Conservation (phyloP, 2,797 vertebrate genomes). For the Falco berigora region DNA sequence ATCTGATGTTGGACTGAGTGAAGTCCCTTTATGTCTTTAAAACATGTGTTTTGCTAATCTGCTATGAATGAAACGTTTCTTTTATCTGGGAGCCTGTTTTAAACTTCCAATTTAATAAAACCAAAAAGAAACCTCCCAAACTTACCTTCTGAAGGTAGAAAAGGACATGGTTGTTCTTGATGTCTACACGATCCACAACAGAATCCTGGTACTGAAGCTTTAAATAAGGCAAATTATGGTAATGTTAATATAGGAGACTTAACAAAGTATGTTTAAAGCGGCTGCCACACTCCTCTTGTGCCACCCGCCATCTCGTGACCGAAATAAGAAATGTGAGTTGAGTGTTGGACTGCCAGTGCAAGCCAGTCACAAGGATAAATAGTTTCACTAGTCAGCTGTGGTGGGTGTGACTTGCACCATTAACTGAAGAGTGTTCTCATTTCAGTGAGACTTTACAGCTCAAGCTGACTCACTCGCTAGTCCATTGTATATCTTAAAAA, state of each 20-base stretch:
- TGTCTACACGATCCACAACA: slow-evolving; percentile 32
- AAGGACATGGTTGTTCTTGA: slow-evolving; percentile 52
- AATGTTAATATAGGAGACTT: background rate
- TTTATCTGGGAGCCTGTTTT: background rate
- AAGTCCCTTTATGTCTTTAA: background rate
- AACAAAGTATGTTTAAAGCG: accelerated
- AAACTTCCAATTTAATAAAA: background rate
- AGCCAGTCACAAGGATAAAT: accelerated
- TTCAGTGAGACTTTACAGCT: background rate
- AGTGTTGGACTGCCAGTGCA: background rate
- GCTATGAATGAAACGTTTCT: background rate
- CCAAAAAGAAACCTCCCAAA: background rate
- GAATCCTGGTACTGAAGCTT: slow-evolving; percentile 35
- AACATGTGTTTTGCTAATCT: background rate
- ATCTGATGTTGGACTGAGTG: background rate
- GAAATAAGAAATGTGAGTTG: background rate
- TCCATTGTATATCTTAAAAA: background rate
- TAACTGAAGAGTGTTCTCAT: background rate
- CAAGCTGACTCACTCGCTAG: background rate
- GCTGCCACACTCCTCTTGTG: background rate
- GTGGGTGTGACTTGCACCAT: too few species aligned
- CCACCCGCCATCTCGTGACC: background rate
- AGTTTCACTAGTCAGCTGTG: background rate
- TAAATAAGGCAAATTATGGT: background rate
- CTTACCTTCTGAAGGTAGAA: slow-evolving; percentile 63